These are phyloP conservation scores for Periophthalmodon schlosseri DNA, from an alignment of 2,113 vertebrate genomes.

Conservation along the genomic window DNA sequence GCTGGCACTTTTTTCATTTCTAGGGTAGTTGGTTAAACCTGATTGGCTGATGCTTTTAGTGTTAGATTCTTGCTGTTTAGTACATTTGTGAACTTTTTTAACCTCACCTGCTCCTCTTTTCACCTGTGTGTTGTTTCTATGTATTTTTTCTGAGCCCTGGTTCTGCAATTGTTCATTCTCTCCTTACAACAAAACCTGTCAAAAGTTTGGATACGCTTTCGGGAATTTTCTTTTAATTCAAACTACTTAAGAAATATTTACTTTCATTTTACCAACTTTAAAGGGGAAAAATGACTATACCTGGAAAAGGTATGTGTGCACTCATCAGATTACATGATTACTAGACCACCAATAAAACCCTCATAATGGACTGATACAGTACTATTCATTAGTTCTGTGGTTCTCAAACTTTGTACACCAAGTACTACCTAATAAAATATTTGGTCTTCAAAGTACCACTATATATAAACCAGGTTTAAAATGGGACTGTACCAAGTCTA, in stretches of 20 bases:
- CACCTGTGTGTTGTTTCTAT: neutral
- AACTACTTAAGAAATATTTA: neutral
- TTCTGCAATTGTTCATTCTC: neutral
- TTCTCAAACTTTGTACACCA: too few relatives aligned
- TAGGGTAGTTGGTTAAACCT: slow-evolving; percentile 7
- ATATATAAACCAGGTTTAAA: too few relatives aligned
- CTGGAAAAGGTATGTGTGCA: too few relatives aligned
- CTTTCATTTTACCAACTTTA: neutral
- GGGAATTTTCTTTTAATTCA: neutral
- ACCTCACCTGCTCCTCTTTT: slow-evolving; percentile 12
- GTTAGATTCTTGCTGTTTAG: neutral
- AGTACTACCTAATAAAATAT: too few relatives aligned
- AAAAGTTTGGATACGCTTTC: neutral
- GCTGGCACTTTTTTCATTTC: neutral
- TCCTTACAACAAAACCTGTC: neutral
- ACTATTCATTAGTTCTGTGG: too few relatives aligned
- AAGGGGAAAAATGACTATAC: neutral
- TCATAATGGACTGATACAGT: too few relatives aligned
- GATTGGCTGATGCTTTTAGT: slow-evolving; percentile 18
- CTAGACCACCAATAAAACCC: too few relatives aligned
- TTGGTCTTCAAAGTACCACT: too few relatives aligned
- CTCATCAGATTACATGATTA: too few relatives aligned
- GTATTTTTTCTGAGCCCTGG: neutral
- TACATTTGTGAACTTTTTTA: neutral
- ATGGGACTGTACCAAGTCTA: too few relatives aligned